A percentile compares a stretch with the other conserved stretches of the same genome.
Conservation (phyloP, 2,888 invertebrate genomes). For the Rhingia rostrata region DNA sequence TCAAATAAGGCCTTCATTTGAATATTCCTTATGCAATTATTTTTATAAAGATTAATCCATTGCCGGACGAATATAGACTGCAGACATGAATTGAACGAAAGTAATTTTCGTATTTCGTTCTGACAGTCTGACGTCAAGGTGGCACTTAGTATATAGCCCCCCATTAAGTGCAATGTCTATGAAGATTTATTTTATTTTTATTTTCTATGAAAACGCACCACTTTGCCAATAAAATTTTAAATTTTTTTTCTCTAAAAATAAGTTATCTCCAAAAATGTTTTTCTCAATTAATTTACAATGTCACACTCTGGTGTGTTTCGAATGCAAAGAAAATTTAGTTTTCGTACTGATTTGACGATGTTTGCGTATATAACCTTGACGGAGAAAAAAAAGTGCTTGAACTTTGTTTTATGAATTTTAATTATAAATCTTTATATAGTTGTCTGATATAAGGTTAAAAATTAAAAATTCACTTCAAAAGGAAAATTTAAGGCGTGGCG, state of each 20-base stretch:
- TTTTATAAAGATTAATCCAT: neutral
- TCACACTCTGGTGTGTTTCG: neutral
- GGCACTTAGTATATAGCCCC: neutral
- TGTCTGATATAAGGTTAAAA: too few relatives aligned
- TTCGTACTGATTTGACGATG: too few relatives aligned
- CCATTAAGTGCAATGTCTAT: conserved; percentile 40
- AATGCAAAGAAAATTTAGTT: conserved; percentile 2
- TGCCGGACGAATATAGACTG: neutral
- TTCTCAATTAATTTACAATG: neutral
- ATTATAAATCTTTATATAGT: too few relatives aligned
- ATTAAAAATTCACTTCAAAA: too few relatives aligned
- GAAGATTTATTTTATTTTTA: conserved; percentile 9
- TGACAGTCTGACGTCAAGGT: conserved; percentile 30
- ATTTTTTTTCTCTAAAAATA: conserved; percentile 28
- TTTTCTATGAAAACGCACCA: neutral
- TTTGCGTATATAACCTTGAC: too few relatives aligned
- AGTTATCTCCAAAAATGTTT: conserved; percentile 25
- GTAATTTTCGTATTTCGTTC: neutral
- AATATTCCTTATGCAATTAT: too few relatives aligned
- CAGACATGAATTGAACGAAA: neutral
- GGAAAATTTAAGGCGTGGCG: too few relatives aligned
- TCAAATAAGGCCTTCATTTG: too few relatives aligned
- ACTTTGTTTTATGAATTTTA: too few relatives aligned
- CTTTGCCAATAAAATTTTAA: conserved; percentile 20
- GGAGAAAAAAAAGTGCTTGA: too few relatives aligned